Evolutionary conservation across 1,140 invertebrate genomes (phyloP), one percentile per base, ranked within the genome.

Genomic region (Solenopsis invicta): DNA sequence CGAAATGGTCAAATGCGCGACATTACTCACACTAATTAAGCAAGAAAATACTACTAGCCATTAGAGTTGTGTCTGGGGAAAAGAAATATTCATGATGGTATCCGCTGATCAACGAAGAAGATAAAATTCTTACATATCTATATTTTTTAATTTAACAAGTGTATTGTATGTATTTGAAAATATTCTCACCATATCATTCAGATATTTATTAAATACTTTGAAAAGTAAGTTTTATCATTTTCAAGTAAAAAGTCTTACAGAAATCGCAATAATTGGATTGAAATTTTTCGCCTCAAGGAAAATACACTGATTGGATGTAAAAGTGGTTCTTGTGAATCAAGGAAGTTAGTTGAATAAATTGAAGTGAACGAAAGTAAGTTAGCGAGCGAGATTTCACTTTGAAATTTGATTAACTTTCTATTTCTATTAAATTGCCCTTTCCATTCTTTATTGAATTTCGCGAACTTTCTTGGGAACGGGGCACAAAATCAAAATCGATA

Each of bases 1-100:
- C 71, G 54, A 87, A 64, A 87, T 78, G 71, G 67, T 64, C 34
- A 86, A 69, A 76, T 69, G 61, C 41, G 37, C 21, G 50, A 34
- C 69, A 82, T 87, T 87, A 71, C 45, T 72, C 84, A 67, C 75
- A 41, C 64, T 75, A 85, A 77, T 66, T 75, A 85, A 66, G 74
- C 61, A 77, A 85, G 75, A 78, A 77, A 85, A 56, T 29, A 21
- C 61, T 24, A 50, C 48, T 52, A 18, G 29, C 52, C 48, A 50
- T 85, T 66, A 66, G 64, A 16, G 10, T 77, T 13, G 24, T 48
- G 37, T 41, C 34, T 21, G 21, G 48, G 29, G 45, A 78, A n/a
- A 6, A 64, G n/a, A 64, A 80, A 66, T 66, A 66, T 80, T 80
- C 13, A 16, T 16, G 5, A 66, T 21, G 13, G 0, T 66, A 52